phyloP scores from a whole-genome alignment of 1,140 invertebrate species.

The Epicauta chinensis region DNA sequence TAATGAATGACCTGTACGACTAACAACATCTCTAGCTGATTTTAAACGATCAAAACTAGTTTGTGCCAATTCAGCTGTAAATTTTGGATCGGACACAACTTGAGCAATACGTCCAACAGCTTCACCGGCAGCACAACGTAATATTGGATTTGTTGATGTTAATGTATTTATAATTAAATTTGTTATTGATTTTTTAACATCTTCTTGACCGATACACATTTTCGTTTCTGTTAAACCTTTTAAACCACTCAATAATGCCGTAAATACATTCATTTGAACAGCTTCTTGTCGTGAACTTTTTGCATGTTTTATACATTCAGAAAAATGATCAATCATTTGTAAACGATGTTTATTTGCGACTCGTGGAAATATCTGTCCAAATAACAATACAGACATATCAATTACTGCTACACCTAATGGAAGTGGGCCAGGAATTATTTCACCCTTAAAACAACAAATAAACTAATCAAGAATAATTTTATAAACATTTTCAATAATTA shows the following conservation, averaged over 20 bases:
- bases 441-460: constrained; percentile 49
- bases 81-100: constrained; percentile 75
- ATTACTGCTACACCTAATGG: constrained; percentile 96
- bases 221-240: constrained; percentile 86
- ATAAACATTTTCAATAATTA: constrained; percentile 41
- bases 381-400: constrained; percentile 87
- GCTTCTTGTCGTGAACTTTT: constrained; percentile 90
- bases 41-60: constrained; percentile 86
- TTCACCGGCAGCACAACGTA: constrained; percentile 85
- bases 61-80: constrained; percentile 86
- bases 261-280: constrained; percentile 95
- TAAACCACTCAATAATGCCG: constrained; percentile 83
- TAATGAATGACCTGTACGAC: constrained; percentile 85
- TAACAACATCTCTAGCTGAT: constrained; percentile 80
- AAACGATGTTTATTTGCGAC: constrained; percentile 93
- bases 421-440: constrained; percentile 72
- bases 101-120: constrained; percentile 85
- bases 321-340: constrained; percentile 96
- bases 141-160: constrained; percentile 75
- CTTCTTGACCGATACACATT: constrained; percentile 78
- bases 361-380: constrained; percentile 88
- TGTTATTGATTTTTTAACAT: constrained; percentile 80
- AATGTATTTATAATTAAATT: constrained; percentile 74
- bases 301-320: constrained; percentile 88
- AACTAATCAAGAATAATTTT: constrained; percentile 5